A percentile compares a stretch with the other conserved stretches of the same genome.
Conservation (phyloP, 2,113 vertebrate genomes). For the Scytalopus superciliaris region DNA sequence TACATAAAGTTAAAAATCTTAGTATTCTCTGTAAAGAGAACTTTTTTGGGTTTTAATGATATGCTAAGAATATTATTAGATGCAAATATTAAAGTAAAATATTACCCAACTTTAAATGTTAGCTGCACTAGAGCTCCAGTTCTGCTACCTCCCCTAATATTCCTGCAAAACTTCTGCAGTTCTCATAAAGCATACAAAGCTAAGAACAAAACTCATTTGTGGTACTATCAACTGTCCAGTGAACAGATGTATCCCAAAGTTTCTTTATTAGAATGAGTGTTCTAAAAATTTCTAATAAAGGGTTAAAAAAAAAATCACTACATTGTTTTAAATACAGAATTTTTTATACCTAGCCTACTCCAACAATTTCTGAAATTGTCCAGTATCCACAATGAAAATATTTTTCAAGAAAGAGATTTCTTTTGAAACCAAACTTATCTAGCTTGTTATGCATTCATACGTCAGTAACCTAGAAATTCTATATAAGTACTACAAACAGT, state of each 20-base stretch:
- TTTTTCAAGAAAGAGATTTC: neutral
- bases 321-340: too few relatives aligned
- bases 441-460: neutral
- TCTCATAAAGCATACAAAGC: neutral
- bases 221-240: neutral
- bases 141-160: neutral
- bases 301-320: conserved; percentile 71
- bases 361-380: neutral
- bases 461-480: neutral
- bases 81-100: conserved; percentile 36
- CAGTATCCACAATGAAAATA: neutral
- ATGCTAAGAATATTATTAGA: conserved; percentile 5
- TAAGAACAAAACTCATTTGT: conserved; percentile 10
- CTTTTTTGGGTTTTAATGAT: neutral
- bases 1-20: neutral
- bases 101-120: neutral
- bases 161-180: neutral
- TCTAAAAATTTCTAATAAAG: conserved; percentile 30
- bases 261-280: neutral
- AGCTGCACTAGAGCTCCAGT: conserved; percentile 22
- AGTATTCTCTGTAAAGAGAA: neutral
- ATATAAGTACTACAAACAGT: neutral
- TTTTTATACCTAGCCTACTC: neutral
- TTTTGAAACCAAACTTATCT: neutral
- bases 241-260: neutral